These are phyloP conservation scores for Acanthaster planci DNA, from an alignment of 35 echinoderm and acorn worm genomes.

Conservation along the genomic window DNA sequence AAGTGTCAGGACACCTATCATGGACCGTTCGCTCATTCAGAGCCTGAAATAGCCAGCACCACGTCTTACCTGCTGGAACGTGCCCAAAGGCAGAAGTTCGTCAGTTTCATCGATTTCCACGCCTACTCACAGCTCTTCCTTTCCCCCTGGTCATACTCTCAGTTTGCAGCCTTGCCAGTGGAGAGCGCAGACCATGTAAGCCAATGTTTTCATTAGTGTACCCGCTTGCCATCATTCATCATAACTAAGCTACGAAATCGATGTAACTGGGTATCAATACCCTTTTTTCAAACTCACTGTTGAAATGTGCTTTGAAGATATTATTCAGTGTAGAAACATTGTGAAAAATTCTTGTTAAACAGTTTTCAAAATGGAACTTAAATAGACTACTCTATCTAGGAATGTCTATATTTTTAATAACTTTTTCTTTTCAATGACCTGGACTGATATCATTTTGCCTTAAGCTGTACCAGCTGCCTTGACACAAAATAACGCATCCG, in stretches of 20 bases:
- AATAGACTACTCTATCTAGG: no score
- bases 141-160: conserved; percentile 80
- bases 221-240: no score
- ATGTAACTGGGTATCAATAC: no score
- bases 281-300: no score
- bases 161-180: conserved; percentile 18
- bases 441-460: neutral
- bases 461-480: neutral
- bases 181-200: conserved; percentile 71
- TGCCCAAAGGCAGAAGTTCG: conserved; percentile 37
- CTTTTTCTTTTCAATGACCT: neutral
- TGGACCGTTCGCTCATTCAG: conserved; percentile 56
- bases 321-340: no score
- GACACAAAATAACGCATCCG: neutral
- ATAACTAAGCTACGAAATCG: no score
- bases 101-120: conserved; percentile 87
- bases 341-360: no score
- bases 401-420: no score
- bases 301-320: no score
- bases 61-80: conserved; percentile 51
- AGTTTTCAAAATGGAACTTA: no score
- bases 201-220: no score
- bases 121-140: conserved; percentile 76
- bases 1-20: conserved; percentile 67
- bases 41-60: conserved; percentile 58